phyloP scores from a whole-genome alignment of 2,113 vertebrate species.

The Nycticorax nycticorax region DNA sequence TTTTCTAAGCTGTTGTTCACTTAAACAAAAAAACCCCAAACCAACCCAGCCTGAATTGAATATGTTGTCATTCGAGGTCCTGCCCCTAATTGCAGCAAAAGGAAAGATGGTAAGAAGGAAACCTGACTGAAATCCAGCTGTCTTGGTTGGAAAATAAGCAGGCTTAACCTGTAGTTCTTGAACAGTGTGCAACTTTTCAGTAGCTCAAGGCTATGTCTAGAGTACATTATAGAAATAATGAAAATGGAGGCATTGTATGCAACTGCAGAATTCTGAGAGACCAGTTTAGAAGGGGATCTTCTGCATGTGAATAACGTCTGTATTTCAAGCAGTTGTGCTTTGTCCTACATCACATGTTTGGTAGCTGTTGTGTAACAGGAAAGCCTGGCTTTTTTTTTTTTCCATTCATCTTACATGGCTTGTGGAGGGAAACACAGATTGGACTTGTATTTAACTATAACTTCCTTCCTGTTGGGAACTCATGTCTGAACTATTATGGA shows the following conservation, averaged over 20 bases:
- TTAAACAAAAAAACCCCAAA: not conserved
- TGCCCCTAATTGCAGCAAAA: not conserved
- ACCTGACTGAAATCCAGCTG: not conserved
- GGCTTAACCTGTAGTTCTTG: not conserved
- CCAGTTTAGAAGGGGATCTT: not conserved
- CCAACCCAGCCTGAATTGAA: not conserved
- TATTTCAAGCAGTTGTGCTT: not conserved
- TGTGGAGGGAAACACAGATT: not conserved
- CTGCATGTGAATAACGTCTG: not conserved
- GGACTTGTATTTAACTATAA: constrained; percentile 12
- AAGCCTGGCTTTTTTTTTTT: not conserved
- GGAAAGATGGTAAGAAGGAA: not conserved
- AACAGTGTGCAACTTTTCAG: not conserved
- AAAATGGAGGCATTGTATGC: not conserved
- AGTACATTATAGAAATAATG: not conserved
- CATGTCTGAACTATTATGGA: rapidly evolving
- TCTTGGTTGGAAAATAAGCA: not conserved
- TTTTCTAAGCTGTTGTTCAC: not conserved
- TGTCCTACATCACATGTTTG: not conserved
- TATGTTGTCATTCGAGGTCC: not conserved
- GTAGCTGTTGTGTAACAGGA: constrained; percentile 10
- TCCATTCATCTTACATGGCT: not conserved
- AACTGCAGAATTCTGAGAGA: not conserved
- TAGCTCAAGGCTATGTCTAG: not conserved
- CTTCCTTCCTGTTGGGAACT: constrained; percentile 37